Percentiles rank a stretch among this genome's conserved stretches.
These are phyloP conservation scores for Vombatus ursinus DNA, from an alignment of 2,113 vertebrate genomes.

Conservation along the genomic window DNA sequence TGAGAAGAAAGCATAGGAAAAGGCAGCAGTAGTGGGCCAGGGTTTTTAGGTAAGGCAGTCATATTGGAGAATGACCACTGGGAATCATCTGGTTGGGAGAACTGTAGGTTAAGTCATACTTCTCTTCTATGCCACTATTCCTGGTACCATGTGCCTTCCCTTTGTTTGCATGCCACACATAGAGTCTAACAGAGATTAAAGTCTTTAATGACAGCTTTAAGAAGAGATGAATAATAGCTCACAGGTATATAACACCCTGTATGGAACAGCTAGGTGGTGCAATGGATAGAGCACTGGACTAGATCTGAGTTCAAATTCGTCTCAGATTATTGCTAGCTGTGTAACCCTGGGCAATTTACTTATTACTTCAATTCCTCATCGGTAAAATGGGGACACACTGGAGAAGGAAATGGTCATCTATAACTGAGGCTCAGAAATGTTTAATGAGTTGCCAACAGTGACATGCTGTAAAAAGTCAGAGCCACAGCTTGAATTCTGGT, in stretches of 20 bases:
- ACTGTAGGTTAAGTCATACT: background rate
- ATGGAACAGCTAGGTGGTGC: background rate
- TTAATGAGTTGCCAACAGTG: background rate
- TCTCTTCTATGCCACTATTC: background rate
- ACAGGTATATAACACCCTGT: background rate
- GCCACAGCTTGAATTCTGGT: background rate
- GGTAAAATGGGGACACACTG: background rate
- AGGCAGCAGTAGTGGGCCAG: no score
- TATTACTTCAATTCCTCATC: background rate
- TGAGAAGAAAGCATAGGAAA: no score
- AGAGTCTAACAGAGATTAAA: background rate
- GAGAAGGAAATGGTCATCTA: no score
- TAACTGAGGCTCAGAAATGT: background rate
- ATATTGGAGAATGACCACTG: no score
- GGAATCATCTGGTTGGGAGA: background rate
- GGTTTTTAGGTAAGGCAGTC: no score
- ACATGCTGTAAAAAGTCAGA: background rate
- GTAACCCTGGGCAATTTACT: no score
- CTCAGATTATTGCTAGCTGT: no score
- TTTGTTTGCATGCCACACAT: background rate
- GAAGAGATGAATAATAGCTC: background rate
- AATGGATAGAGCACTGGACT: no score
- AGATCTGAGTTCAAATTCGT: no score
- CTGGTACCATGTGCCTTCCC: background rate
- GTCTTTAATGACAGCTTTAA: slow-evolving; percentile 36